Conservation (phyloP, 2,797 vertebrate genomes). For the Sebastes iracundus region DNA sequence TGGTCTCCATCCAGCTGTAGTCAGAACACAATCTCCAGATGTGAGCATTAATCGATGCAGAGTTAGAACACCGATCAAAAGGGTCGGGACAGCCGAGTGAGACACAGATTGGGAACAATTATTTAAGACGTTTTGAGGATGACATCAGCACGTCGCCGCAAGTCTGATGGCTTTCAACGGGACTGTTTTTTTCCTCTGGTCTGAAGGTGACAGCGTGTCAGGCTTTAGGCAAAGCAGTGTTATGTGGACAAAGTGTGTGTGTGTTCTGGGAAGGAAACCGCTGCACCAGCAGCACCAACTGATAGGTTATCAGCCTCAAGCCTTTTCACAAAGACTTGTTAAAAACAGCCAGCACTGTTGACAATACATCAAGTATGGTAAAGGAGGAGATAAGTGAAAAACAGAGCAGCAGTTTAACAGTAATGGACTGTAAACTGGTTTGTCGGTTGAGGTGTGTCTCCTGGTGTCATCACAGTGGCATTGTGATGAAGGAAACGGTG, state of each 20-base stretch:
- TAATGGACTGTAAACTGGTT: not conserved
- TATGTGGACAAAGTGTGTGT: constrained; percentile 15
- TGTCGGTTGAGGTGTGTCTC: constrained; percentile 33
- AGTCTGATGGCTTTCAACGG: not conserved
- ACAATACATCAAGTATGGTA: constrained; percentile 46
- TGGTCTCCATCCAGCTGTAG: constrained; percentile 39
- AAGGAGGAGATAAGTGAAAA: constrained; percentile 44
- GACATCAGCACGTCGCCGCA: constrained; percentile 13
- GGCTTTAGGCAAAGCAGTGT: not conserved
- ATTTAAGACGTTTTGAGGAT: not conserved
- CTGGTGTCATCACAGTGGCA: not conserved
- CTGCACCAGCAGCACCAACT: constrained; percentile 48
- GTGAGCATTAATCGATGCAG: constrained; percentile 17
- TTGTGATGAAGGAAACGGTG: not conserved
- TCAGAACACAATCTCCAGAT: constrained; percentile 50
- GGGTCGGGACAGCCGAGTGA: not conserved
- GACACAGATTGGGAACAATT: not conserved
- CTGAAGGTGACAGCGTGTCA: constrained; percentile 18
- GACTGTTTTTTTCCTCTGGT: constrained; percentile 2
- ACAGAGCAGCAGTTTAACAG: not conserved
- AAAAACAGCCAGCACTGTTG: constrained; percentile 53
- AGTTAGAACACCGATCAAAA: constrained; percentile 21
- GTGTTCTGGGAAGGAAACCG: constrained; percentile 61
- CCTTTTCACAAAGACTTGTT: constrained; percentile 52
- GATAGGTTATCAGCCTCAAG: constrained; percentile 73